Evolutionary conservation across 2,113 vertebrate genomes (phyloP).

Genomic region (Peromyscus leucopus): DNA sequence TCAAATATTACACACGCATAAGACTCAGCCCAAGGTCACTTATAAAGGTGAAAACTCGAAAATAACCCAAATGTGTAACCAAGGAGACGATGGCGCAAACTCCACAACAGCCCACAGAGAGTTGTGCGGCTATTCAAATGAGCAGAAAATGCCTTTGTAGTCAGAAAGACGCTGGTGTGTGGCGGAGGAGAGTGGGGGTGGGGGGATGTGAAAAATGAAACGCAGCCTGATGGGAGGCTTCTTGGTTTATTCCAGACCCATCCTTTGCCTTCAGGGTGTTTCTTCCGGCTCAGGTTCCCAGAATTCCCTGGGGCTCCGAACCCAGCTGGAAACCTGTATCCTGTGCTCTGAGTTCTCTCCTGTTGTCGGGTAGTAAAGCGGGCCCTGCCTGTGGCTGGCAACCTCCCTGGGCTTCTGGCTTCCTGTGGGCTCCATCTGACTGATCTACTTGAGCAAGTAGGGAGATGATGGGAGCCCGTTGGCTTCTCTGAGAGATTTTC

Average conservation of each 20-base stretch:
- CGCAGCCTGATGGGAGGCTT: neutral
- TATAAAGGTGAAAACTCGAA: constrained; percentile 31
- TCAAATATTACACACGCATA: neutral
- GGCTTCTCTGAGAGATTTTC: neutral
- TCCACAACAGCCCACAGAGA: neutral
- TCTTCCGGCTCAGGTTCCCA: neutral
- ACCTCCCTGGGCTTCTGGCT: neutral
- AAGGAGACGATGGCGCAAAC: neutral
- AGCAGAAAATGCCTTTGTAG: neutral
- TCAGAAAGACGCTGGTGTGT: neutral
- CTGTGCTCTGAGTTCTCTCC: neutral
- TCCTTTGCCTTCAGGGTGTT: neutral
- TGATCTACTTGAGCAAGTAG: neutral
- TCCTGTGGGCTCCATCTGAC: neutral
- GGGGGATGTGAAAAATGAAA: neutral
- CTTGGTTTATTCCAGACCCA: neutral
- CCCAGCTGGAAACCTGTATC: neutral
- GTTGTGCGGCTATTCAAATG: neutral
- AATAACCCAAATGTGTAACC: neutral
- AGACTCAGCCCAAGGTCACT: neutral
- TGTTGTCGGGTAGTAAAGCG: neutral
- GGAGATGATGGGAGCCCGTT: neutral
- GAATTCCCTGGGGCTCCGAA: neutral
- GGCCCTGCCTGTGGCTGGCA: neutral
- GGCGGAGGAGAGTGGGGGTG: neutral